Evolutionary conservation across 2,113 vertebrate genomes (phyloP), one percentile per base, ranked within the genome.

Genomic region (Hemicordylus capensis): DNA sequence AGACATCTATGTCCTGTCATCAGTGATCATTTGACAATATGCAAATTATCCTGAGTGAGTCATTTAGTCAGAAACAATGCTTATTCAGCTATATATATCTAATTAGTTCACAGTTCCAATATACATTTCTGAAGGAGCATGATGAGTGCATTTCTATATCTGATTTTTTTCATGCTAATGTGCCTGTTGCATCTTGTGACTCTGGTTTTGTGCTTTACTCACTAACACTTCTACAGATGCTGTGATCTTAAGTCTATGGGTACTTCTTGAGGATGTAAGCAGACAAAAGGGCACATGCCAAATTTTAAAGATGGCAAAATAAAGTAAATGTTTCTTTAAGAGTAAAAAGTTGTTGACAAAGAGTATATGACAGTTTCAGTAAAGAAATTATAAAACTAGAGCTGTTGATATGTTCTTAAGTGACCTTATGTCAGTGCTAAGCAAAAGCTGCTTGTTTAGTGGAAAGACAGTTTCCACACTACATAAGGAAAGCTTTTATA

Each of bases 381-480:
- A 46, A 89, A 85, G 74, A 88, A 59, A 76, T 1, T 28, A 37
- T 83, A 58, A 89, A 92, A 85, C 0, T 15, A 7, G 31, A 9
- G 26, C 20, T 90, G 85, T 69, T 63, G 77, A 26, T 76, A 0
- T 46, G 86, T 63, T 90, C 87, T 75, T 88, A 80, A 6, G 31
- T 39, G 1, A 42, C 84, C 78, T 80, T 77, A 72, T 67, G 10
- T n/a, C 20, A 0, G 11, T 1, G 2, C 85, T 44, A 80, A 72
- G 75, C 88, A 90, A 77, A 42, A 61, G 26, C 72, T 69, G 20
- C 26, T 66, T 89, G 17, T 69, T 31, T 75, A 66, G 24, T 92
- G 84, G 56, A 95, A 93, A 92, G 84, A 79, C 64, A 48, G 83
- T 90, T 94, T 93, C 91, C 84, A 91, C 79, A 81, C 34, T 85